A percentile compares a stretch with the other conserved stretches of the same genome.
Conservation (phyloP, 2,888 invertebrate genomes). For the Apoderus coryli region DNA sequence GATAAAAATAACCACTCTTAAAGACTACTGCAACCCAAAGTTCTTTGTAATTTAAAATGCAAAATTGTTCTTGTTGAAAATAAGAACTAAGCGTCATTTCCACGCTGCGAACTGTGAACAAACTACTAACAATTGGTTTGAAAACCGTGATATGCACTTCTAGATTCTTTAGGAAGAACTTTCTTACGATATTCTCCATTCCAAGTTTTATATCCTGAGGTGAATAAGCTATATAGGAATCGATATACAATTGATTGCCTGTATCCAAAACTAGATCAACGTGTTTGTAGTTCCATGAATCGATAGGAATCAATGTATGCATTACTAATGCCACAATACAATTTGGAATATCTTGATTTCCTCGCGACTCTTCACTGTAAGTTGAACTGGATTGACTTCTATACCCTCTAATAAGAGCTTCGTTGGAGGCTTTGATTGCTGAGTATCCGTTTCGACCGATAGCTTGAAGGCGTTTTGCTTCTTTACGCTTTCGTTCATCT, state of each 20-base stretch:
- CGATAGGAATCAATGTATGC: constrained; percentile 35
- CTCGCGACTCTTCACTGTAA: constrained; percentile 35
- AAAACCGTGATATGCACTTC: constrained; percentile 25
- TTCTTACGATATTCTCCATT: constrained; percentile 32
- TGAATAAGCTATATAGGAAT: constrained; percentile 41
- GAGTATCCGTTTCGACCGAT: constrained; percentile 29
- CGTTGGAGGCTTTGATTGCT: constrained; percentile 26
- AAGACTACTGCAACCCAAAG: constrained; percentile 41
- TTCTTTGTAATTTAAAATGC: constrained; percentile 39
- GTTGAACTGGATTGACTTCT: constrained; percentile 25
- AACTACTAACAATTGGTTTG: constrained; percentile 24
- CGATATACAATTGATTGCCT: constrained; percentile 44
- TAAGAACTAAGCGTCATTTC: constrained; percentile 36
- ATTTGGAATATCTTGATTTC: constrained; percentile 34
- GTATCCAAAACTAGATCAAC: constrained; percentile 41
- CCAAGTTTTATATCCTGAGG: constrained; percentile 32
- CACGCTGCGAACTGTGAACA: constrained; percentile 19
- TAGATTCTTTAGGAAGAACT: constrained; percentile 39
- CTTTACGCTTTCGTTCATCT: constrained; percentile 22
- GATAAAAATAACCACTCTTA: constrained; percentile 38
- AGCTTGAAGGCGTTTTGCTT: constrained; percentile 26
- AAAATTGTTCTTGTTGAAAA: constrained; percentile 40
- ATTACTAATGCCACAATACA: constrained; percentile 41
- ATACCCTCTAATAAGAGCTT: constrained; percentile 35
- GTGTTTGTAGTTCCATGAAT: constrained; percentile 38